Base-by-base conservation (phyloP, 2,113 vertebrate genomes). In the Apeltes quadracus region DNA sequence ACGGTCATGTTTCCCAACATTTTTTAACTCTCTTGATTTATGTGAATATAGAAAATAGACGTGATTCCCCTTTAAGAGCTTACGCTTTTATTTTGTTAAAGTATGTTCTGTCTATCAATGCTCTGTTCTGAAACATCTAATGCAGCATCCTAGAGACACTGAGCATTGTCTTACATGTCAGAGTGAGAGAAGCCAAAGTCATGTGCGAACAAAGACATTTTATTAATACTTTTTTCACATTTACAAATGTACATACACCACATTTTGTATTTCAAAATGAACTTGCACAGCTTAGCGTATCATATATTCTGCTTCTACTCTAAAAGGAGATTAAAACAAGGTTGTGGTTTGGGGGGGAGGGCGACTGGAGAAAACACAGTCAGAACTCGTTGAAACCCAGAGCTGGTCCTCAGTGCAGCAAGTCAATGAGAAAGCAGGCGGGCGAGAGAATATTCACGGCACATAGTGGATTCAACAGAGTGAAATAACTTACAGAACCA, bases 351-450 rank as follows among this genome's bases (percentile, higher is more conserved):
- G 29, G 29, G 29, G 29, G 29, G 29, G 29, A 5, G 29, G 29
- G 4, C 43, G 61, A 58, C 68, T 71, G 69, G 29, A 66, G 11
- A 46, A n/a, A 72, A 65, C 36, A 53, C 43, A 58, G 53, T 73
- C 25, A 56, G 72, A 7, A 12, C 51, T 74, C 57, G 73, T 82
- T 79, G 61, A 82, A 70, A 74, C 53, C 36, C 76, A 83, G 29
- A 77, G 65, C n/a, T 46, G n/a, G 51, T 69, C 29, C 36, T 71
- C 43, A 41, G 43, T 46, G 56, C 41, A 63, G 68, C 56, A 68
- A 8, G 32, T 34, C 23, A 51, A 27, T 51, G 23, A 73, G 4
- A 61, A 13, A 74, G 56, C 50, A 78, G 62, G 48, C 44, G 36
- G 46, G 6, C 56, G 70, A 54, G 20, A 57, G 69, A 69, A n/a